Base-by-base conservation (phyloP, 2,888 invertebrate species). In the Drosophila affinis region DNA sequence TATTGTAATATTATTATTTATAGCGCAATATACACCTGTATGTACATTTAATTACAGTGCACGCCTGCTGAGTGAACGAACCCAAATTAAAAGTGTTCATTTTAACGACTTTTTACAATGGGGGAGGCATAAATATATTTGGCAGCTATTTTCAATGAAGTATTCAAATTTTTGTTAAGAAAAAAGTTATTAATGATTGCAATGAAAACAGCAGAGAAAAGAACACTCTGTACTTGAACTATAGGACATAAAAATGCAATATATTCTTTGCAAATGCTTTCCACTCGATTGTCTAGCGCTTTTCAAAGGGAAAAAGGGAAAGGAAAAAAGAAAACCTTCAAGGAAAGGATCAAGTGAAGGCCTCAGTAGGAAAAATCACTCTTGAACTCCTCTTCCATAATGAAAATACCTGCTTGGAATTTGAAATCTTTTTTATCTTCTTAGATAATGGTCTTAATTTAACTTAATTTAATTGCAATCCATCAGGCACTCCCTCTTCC, bases 381-480 rank as follows among this genome's bases (percentile, higher is more conserved):
- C 6, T 27, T 27, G 27, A 27, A 27, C 27, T 27, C 27, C 29
- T 29, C 9, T 29, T 29, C 27, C 27, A 27, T 7, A 27, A 27
- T 27, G 27, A 1, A 27, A 27, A 9, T 27, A 9, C 27, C 9
- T 29, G 9, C 9, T 29, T 29, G 9, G 29, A 7, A 27, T 27
- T 7, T 27, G 27, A 0, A 29, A 29, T 29, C 7, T 29, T 7
- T 29, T 29, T 39, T 39, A 48, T 27, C 46, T 49, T 51, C 54
- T 44, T 45, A 7, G 73, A 61, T 55, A 73, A 34, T 69, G n/a
- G 24, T 46, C 2, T 14, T 39, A 7, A n/a, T n/a, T 39, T 69
- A 75, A 72, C 58, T 75, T 81, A 84, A 81, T 81, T 69, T 80
- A 69, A 64, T 55, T 76, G 54, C 51, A 21, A 68, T 39, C 6